Evolutionary conservation across 2,113 vertebrate species (phyloP), one percentile per base, ranked within the genome.

Genomic region (Danio rerio): DNA sequence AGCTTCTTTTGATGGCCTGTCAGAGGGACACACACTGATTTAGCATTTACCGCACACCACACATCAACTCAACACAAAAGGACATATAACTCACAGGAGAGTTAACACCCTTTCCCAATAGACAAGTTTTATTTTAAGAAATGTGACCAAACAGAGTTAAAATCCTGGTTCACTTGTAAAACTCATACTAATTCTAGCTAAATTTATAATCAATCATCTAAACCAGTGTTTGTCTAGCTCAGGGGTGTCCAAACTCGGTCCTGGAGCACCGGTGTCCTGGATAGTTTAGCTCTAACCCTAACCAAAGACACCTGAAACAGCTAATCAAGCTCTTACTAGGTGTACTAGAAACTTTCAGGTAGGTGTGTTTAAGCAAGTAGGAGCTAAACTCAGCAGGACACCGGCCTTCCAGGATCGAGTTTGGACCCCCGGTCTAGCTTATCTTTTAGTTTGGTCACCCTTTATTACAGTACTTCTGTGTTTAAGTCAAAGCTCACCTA

Each of bases 1-100:
- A 99, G 93, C 92, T 99, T 99, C 92, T 99, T 99, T 91, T 99
- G 97, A 86, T 99, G 97, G 4, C 97, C 98, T 99, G 88, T 6
- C 66, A 58, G 49, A 11, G 49, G 31, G 20, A 50, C 49, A 80
- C 45, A 65, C 31, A 62, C 45, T 11, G 9, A 42, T 6, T 56
- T 56, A 52, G 31, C 20, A 59, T n/a, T 59, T 18, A 45, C 9
- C 7, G 16, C 18, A 68, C 16, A 42, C 7, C 43, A 68, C 43
- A 20, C 65, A 68, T n/a, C 13, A 66, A 43, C 15, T 43, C 9
- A 65, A 65, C 3, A 42, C 42, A 45, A 45, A 4, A 66, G 15
- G 31, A 74, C 31, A 31, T 58, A 58, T 7, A 43, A 5, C 15
- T 53, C n/a, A 70, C 68, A 70, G 43, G 10, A 69, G n/a, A 47